Conservation (phyloP, 2,888 invertebrate genomes). For the Drosophila kanekoi region DNA sequence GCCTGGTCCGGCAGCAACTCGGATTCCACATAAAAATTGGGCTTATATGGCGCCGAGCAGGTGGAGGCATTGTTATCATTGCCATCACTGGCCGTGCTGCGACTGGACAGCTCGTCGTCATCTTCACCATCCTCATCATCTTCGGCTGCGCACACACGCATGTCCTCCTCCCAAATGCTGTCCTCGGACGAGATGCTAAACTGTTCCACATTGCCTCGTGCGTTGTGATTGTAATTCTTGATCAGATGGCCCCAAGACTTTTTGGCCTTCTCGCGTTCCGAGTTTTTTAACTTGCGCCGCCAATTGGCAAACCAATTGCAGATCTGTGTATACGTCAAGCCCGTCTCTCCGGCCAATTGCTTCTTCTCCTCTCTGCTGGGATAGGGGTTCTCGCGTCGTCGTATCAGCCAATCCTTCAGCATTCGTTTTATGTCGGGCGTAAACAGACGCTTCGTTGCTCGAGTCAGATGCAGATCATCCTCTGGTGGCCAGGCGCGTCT, state of each 20-base stretch:
- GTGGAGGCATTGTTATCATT: slow-evolving; percentile 56
- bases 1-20: slow-evolving; percentile 11
- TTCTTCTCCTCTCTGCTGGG: slow-evolving; percentile 92
- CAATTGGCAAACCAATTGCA: slow-evolving; percentile 94
- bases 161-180: slow-evolving; percentile 90
- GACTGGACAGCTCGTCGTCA: slow-evolving; percentile 68
- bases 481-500: slow-evolving; percentile 85
- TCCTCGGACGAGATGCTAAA: slow-evolving; percentile 92
- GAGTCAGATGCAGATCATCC: slow-evolving; percentile 86
- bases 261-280: slow-evolving; percentile 89
- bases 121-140: slow-evolving; percentile 61
- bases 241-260: slow-evolving; percentile 91
- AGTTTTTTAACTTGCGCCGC: slow-evolving; percentile 91
- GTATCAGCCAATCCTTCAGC: slow-evolving; percentile 91
- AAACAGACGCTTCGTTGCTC: slow-evolving; percentile 90
- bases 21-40: slow-evolving; percentile 67
- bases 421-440: slow-evolving; percentile 92
- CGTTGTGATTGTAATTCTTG: slow-evolving; percentile 89
- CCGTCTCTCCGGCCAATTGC: slow-evolving; percentile 90
- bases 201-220: slow-evolving; percentile 92
- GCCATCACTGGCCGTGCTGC: slow-evolving; percentile 68
- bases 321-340: slow-evolving; percentile 92
- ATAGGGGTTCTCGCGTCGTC: slow-evolving; percentile 91
- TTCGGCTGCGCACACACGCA: slow-evolving; percentile 69
- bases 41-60: slow-evolving; percentile 44